These are phyloP conservation scores for Heliconius erato DNA, from an alignment of 2,888 invertebrate genomes.

Conservation along the genomic window DNA sequence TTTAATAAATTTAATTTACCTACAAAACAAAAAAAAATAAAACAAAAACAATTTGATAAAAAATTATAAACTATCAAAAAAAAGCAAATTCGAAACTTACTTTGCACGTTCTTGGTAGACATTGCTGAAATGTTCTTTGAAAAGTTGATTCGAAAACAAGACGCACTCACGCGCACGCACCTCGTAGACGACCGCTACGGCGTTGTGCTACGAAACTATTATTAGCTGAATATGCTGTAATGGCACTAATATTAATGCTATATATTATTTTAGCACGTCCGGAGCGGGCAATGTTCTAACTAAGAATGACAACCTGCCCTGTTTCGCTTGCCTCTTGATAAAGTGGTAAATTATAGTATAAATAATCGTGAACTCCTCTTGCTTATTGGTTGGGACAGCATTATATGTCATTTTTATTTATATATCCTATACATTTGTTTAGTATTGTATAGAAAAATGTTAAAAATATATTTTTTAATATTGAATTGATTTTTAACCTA, in stretches of 20 bases:
- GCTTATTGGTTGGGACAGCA: conserved; percentile 51
- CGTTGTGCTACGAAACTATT: conserved; percentile 68
- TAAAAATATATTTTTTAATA: too few relatives aligned
- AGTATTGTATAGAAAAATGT: neutral
- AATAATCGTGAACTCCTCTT: conserved; percentile 62
- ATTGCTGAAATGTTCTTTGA: conserved; percentile 58
- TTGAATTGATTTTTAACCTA: too few relatives aligned
- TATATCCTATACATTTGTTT: neutral
- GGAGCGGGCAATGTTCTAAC: conserved; percentile 66
- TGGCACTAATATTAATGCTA: conserved; percentile 57
- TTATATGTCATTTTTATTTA: conserved; percentile 18
- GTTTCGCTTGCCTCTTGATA: conserved; percentile 65
- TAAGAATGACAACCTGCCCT: conserved; percentile 68
- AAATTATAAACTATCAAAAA: conserved; percentile 19
- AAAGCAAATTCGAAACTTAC: conserved; percentile 59
- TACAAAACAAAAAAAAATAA: neutral
- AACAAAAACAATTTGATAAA: conserved; percentile 1
- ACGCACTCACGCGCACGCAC: conserved; percentile 56
- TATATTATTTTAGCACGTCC: conserved; percentile 65
- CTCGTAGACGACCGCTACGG: conserved; percentile 73
- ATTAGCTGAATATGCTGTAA: conserved; percentile 59
- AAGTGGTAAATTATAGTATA: conserved; percentile 68
- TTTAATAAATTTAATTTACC: neutral
- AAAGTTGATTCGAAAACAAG: conserved; percentile 46
- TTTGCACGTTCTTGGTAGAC: conserved; percentile 66